phyloP scores from a whole-genome alignment of 1,140 invertebrate genomes.

The Ceratoteleas bidentatus region DNA sequence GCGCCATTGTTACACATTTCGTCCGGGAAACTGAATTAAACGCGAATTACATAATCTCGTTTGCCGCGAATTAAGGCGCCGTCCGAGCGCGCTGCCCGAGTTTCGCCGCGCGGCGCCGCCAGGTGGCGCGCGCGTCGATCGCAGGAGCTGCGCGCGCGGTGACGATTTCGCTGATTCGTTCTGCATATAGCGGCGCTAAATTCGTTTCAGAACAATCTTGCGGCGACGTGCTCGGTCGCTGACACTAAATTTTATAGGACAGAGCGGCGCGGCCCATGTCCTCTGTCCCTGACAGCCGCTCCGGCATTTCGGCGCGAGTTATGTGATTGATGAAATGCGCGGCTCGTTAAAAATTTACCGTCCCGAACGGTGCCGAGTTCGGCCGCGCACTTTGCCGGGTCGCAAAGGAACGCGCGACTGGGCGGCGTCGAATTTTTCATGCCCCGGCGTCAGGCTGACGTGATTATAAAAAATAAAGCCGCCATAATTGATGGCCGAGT shows the following conservation, averaged over 20 bases:
- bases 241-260: slow-evolving; percentile 61
- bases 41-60: slow-evolving; percentile 13
- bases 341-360: slow-evolving; percentile 63
- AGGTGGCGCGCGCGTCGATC: too few species aligned
- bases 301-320: slow-evolving; percentile 42
- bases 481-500: slow-evolving; percentile 35
- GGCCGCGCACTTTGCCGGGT: slow-evolving; percentile 22
- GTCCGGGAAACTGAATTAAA: background rate
- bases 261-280: slow-evolving; percentile 48
- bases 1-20: slow-evolving; percentile 13
- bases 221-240: slow-evolving; percentile 39
- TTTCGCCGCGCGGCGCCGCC: too few species aligned
- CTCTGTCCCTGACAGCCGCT: slow-evolving; percentile 59
- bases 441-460: slow-evolving; percentile 21
- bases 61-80: slow-evolving; percentile 1
- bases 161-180: slow-evolving; percentile 37
- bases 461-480: slow-evolving; percentile 11
- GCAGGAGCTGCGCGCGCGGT: too few species aligned
- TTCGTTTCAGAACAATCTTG: slow-evolving; percentile 61
- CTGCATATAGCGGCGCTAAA: slow-evolving; percentile 30
- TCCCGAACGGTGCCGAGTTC: slow-evolving; percentile 5
- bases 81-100: background rate
- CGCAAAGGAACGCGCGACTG: slow-evolving; percentile 36
- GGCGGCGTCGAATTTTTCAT: slow-evolving; percentile 18
- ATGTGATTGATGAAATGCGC: slow-evolving; percentile 62